A percentile compares a stretch with the other conserved stretches of the same genome.
Evolutionary conservation across 2,888 invertebrate species (phyloP).

Genomic region (Athrips mouffetella): DNA sequence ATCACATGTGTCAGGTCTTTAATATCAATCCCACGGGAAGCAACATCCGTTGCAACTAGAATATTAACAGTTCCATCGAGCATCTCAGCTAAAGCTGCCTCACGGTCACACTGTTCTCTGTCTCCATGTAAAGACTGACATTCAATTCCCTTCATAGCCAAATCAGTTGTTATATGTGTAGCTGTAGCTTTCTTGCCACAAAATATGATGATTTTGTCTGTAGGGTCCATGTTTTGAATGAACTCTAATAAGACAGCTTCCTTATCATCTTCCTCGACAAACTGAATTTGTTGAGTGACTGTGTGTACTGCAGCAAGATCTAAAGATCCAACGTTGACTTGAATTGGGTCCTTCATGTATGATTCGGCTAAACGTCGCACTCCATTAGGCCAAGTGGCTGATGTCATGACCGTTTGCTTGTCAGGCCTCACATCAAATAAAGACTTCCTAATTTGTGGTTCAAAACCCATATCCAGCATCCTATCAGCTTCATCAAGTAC

Average conservation of each 20-base stretch:
- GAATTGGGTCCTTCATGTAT: constrained; percentile 93
- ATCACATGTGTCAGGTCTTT: constrained; percentile 93
- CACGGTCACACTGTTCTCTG: constrained; percentile 87
- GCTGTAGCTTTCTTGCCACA: constrained; percentile 92
- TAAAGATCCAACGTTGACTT: constrained; percentile 91
- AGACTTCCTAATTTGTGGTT: constrained; percentile 91
- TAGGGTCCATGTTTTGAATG: constrained; percentile 81
- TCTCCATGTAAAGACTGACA: constrained; percentile 94
- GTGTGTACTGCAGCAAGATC: constrained; percentile 94
- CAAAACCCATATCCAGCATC: constrained; percentile 93
- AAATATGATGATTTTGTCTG: constrained; percentile 94
- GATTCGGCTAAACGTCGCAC: constrained; percentile 90
- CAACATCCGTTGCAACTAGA: constrained; percentile 96
- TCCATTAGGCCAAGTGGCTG: constrained; percentile 96
- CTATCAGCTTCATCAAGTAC: constrained; percentile 95
- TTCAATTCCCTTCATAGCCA: constrained; percentile 82
- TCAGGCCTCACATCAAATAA: constrained; percentile 90
- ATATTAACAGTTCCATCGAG: constrained; percentile 87
- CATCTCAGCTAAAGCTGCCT: constrained; percentile 91
- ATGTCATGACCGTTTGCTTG: constrained; percentile 97
- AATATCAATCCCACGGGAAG: constrained; percentile 95
- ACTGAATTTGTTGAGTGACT: constrained; percentile 88
- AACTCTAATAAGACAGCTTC: constrained; percentile 83
- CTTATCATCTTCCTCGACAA: constrained; percentile 85
- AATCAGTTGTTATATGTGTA: constrained; percentile 89